Conservation (phyloP, 2,113 vertebrate genomes). For the Takifugu flavidus region DNA sequence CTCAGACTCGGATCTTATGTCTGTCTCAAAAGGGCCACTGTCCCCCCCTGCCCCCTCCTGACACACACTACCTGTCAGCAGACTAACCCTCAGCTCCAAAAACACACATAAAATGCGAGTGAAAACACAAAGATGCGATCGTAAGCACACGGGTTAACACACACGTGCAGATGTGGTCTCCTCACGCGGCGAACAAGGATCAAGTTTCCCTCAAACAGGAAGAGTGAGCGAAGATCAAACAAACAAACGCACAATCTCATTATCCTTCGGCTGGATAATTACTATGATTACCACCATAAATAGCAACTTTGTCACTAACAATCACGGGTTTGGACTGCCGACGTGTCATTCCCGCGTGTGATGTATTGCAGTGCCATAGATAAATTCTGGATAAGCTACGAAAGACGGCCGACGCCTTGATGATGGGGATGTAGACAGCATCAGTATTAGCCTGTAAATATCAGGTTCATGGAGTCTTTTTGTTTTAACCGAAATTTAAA, state of each 20-base stretch:
- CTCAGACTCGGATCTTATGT: constrained; percentile 63
- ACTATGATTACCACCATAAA: constrained; percentile 65
- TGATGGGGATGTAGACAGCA: not conserved
- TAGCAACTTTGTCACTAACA: constrained; percentile 55
- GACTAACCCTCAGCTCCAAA: constrained; percentile 48
- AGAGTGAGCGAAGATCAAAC: constrained; percentile 59
- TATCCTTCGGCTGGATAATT: constrained; percentile 51
- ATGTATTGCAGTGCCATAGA: constrained; percentile 9
- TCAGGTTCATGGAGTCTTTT: no score
- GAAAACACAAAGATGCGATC: constrained; percentile 1
- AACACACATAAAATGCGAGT: constrained; percentile 33
- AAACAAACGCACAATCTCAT: constrained; percentile 55
- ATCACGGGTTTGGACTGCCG: constrained; percentile 44
- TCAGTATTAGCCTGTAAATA: no score
- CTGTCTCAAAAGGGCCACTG: constrained; percentile 71
- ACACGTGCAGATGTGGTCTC: constrained; percentile 32
- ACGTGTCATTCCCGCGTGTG: constrained; percentile 38
- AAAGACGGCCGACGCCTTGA: constrained; percentile 1
- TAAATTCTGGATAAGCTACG: constrained; percentile 17
- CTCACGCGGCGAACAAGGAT: constrained; percentile 26
- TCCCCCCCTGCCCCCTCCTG: constrained; percentile 67
- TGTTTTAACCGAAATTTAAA: no score
- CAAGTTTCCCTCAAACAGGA: constrained; percentile 49
- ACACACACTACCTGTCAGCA: constrained; percentile 72
- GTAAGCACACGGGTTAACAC: constrained; percentile 8